Base-by-base conservation (phyloP, 2,797 vertebrate species). In the Sebastes ruberrimus region DNA sequence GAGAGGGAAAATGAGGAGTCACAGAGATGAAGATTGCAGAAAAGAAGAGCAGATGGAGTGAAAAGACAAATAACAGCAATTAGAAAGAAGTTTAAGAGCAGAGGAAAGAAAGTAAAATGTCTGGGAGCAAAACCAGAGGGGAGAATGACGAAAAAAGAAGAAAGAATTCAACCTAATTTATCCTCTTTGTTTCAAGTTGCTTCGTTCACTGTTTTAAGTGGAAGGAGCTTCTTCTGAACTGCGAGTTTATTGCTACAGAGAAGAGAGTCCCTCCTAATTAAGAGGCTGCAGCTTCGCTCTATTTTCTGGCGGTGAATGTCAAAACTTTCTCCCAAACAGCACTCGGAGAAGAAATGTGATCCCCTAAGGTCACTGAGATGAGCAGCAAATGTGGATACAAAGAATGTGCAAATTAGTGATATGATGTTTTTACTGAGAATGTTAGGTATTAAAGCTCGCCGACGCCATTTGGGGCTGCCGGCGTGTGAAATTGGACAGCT, bases 241-340 rank as follows among this genome's bases (percentile, higher is more conserved):
- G 20, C 10, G 8, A 23, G 20, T 56, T 65, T 80, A 56, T 42
- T 27, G 61, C 68, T 10, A 18, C 66, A 53, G 7, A 80, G 62
- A 25, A 64, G n/a, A 74, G 20, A 73, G 33, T 52, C 32, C 3
- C 35, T 23, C 3, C 85, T 78, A 56, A 80, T 80, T 73, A 81
- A 71, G 75, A 79, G 0, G 2, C 52, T 64, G 57, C 28, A 52
- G 53, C 42, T 59, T 78, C 2, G 4, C 13, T 23, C 25, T 63
- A 4, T 71, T 67, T 67, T 60, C 52, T 35, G 18, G 18, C 18
- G 8, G 20, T 42, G 49, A 76, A 67, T 55, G 72, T 76, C 33
- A 61, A 57, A 76, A 65, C 23, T 52, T 74, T 76, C 18, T 0
- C 30, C 16, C 59, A 5, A 73, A 33, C 57, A 53, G 33, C 27